A percentile compares a stretch with the other conserved stretches of the same genome.
phyloP scores from a whole-genome alignment of 1,140 invertebrate species.

The Tetragonula clypearis region DNA sequence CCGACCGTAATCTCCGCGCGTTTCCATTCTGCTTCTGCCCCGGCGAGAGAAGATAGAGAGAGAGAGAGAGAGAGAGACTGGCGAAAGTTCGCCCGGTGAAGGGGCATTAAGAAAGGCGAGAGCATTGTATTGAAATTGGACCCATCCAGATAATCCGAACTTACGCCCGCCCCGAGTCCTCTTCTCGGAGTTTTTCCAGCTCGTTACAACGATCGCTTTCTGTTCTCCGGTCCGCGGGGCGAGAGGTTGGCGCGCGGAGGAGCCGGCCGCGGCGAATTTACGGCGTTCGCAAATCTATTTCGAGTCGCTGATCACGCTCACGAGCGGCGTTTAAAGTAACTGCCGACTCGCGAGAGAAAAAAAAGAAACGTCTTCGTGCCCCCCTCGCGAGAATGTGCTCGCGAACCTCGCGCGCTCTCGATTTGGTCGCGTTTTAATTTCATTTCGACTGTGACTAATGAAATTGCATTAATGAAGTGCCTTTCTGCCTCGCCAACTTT shows the following conservation, averaged over 20 bases:
- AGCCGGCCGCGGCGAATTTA: not conserved
- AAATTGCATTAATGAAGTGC: not conserved
- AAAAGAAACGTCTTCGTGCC: too few species aligned
- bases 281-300: constrained; percentile 13
- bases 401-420: not conserved
- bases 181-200: constrained; percentile 50
- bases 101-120: constrained; percentile 45
- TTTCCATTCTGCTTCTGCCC: constrained; percentile 22
- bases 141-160: constrained; percentile 64
- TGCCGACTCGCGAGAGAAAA: not conserved
- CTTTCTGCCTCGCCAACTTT: too few species aligned
- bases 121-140: constrained; percentile 61
- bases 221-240: not conserved
- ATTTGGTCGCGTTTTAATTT: not conserved
- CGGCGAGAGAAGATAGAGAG: too few species aligned
- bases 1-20: constrained; percentile 34
- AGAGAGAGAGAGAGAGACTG: not conserved
- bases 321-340: not conserved
- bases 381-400: too few species aligned
- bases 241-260: too few species aligned
- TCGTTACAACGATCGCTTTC: constrained; percentile 59
- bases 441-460: not conserved
- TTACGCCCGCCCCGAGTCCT: constrained; percentile 29
- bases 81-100: constrained; percentile 23
- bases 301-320: not conserved